These are phyloP conservation scores for Spodoptera littoralis DNA, from an alignment of 2,888 invertebrate species.

Conservation along the genomic window DNA sequence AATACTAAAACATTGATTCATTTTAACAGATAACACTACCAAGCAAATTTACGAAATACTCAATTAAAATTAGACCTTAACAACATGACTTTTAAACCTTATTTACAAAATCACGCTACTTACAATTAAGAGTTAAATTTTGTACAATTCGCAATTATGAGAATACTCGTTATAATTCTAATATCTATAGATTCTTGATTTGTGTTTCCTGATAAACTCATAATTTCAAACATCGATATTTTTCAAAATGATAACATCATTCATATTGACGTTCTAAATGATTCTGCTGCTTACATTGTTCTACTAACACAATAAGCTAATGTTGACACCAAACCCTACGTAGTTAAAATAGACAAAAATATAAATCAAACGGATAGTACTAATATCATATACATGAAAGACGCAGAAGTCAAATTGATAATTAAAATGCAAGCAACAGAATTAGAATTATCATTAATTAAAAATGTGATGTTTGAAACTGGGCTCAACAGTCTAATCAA, in stretches of 20 bases:
- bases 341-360: background rate
- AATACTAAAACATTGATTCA: constrained; percentile 50
- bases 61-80: constrained; percentile 25
- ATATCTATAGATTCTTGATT: constrained; percentile 45
- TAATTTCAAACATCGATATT: constrained; percentile 66
- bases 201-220: constrained; percentile 58
- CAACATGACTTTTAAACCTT: constrained; percentile 16
- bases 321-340: background rate
- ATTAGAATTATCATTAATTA: constrained; percentile 19
- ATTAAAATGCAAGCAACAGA: constrained; percentile 35
- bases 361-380: background rate
- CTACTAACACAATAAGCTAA: background rate
- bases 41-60: constrained; percentile 43
- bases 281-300: constrained; percentile 36
- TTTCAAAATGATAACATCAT: constrained; percentile 14
- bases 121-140: constrained; percentile 24
- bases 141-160: constrained; percentile 39
- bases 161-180: constrained; percentile 2
- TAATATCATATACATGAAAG: background rate
- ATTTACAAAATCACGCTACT: constrained; percentile 42
- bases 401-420: background rate
- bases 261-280: background rate
- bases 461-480: constrained; percentile 73
- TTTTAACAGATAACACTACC: constrained; percentile 40
- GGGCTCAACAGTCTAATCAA: constrained; percentile 78